These are phyloP conservation scores for Conistra vaccinii DNA, from an alignment of 2,888 invertebrate genomes.

Conservation along the genomic window DNA sequence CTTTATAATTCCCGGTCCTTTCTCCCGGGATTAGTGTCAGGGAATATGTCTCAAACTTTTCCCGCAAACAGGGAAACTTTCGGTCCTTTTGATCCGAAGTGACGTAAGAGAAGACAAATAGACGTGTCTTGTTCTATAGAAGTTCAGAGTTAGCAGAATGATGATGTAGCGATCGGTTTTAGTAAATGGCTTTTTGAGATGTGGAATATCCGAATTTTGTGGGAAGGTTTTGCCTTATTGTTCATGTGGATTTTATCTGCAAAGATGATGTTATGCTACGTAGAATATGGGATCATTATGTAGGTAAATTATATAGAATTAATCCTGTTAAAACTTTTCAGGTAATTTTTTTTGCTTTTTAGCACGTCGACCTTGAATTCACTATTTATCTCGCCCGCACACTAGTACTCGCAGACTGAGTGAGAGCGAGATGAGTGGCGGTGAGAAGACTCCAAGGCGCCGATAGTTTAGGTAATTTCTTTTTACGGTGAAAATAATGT, in stretches of 20 bases:
- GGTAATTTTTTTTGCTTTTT: no score
- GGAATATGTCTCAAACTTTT: conserved; percentile 58
- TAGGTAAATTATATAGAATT: not conserved
- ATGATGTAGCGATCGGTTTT: conserved; percentile 57
- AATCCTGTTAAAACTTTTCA: not conserved
- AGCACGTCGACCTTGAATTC: no score
- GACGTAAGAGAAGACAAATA: conserved; percentile 63
- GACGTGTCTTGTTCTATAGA: conserved; percentile 55
- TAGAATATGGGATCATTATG: not conserved
- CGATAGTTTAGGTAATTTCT: no score
- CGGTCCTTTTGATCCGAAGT: conserved; percentile 55
- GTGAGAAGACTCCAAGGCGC: no score
- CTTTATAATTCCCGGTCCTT: conserved; percentile 63
- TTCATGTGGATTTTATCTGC: not conserved
- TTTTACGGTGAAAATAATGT: no score
- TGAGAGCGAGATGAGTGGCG: no score
- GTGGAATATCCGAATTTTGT: not conserved
- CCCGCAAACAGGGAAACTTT: conserved; percentile 61
- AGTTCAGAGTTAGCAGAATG: conserved; percentile 40
- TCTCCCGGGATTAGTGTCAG: conserved; percentile 64
- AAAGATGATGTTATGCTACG: not conserved
- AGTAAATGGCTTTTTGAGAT: conserved; percentile 39
- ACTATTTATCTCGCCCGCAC: no score
- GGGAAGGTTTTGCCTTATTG: not conserved
- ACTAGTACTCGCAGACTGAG: no score